Evolutionary conservation across 2,797 vertebrate genomes (phyloP).

Genomic region (Astyanax mexicanus): DNA sequence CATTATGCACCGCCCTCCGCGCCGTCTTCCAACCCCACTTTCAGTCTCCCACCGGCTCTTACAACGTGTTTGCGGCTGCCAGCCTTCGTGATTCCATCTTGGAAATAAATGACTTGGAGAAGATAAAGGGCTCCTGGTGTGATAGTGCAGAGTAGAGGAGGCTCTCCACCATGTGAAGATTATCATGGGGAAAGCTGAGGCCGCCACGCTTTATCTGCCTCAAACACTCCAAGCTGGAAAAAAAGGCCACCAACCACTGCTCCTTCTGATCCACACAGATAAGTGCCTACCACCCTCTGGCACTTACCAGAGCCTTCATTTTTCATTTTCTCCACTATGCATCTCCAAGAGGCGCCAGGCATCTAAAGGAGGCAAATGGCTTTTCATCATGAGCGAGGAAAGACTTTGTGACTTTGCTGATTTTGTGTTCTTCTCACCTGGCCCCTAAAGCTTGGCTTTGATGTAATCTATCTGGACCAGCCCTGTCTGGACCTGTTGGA

Average conservation of each 20-base stretch:
- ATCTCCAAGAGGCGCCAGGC: conserved; percentile 34
- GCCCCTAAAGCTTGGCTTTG: conserved; percentile 4
- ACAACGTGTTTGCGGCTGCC: conserved; percentile 60
- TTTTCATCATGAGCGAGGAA: conserved; percentile 6
- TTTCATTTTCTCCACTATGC: conserved; percentile 36
- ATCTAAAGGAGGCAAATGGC: conserved; percentile 23
- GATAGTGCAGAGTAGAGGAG: conserved; percentile 52
- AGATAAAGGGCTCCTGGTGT: conserved; percentile 67
- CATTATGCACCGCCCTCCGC: conserved; percentile 34
- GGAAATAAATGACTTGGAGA: conserved; percentile 74
- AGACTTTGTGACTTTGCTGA: conserved; percentile 1
- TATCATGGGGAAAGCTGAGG: conserved; percentile 63
- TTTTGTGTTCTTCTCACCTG: conserved; percentile 18
- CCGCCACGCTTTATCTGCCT: conserved; percentile 73
- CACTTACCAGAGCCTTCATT: conserved; percentile 33
- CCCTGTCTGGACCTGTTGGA: conserved; percentile 8
- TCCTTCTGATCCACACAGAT: conserved; percentile 68
- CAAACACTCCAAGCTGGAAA: conserved; percentile 67
- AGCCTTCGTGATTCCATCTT: conserved; percentile 72
- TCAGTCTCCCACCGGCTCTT: conserved; percentile 51
- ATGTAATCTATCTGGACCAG: conserved; percentile 14
- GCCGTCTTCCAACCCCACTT: conserved; percentile 27
- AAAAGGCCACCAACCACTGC: conserved; percentile 67
- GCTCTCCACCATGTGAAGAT: conserved; percentile 68
- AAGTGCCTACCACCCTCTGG: conserved; percentile 51